A percentile compares a stretch with the other conserved stretches of the same genome.
Conservation (phyloP, 1,140 invertebrate genomes). For the Drosophila erecta region DNA sequence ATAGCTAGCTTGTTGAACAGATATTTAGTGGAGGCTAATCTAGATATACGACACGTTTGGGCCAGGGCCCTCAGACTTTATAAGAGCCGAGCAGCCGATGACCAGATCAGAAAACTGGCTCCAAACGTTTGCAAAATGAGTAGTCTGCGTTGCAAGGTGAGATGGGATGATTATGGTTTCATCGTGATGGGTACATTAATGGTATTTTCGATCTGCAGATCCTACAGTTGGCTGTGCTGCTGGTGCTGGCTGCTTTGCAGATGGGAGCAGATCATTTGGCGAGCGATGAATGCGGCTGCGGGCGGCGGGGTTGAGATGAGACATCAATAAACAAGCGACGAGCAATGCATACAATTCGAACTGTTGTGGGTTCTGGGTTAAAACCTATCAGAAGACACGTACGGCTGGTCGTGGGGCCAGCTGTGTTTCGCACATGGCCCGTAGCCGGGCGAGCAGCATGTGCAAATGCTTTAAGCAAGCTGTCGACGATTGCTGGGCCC, state of each 20-base stretch:
- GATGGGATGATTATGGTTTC: conserved; percentile 10
- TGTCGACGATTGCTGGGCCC: conserved; percentile 57
- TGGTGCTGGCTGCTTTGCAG: conserved; percentile 50
- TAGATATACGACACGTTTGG: conserved; percentile 66
- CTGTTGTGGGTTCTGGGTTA: conserved; percentile 19
- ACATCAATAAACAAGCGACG: conserved; percentile 66
- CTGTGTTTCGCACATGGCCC: conserved; percentile 70
- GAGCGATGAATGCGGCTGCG: conserved; percentile 54
- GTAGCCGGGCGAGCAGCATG: conserved; percentile 70
- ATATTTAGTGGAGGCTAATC: conserved; percentile 61
- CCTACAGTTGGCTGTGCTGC: conserved; percentile 45
- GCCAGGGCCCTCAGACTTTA: conserved; percentile 65
- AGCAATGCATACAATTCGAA: conserved; percentile 63
- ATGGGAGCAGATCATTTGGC: conserved; percentile 30
- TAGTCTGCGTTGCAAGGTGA: conserved; percentile 60
- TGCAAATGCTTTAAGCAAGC: conserved; percentile 64
- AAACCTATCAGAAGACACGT: conserved; percentile 69
- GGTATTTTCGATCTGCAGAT: conserved; percentile 35
- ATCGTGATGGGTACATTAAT: neutral
- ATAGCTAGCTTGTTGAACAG: conserved; percentile 52
- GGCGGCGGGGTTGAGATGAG: conserved; percentile 51
- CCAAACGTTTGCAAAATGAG: conserved; percentile 46
- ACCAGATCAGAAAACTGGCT: conserved; percentile 41
- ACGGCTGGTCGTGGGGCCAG: conserved; percentile 57
- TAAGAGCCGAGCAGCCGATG: conserved; percentile 55